Conservation (phyloP, 2,888 invertebrate species). For the Andrena minutula region DNA sequence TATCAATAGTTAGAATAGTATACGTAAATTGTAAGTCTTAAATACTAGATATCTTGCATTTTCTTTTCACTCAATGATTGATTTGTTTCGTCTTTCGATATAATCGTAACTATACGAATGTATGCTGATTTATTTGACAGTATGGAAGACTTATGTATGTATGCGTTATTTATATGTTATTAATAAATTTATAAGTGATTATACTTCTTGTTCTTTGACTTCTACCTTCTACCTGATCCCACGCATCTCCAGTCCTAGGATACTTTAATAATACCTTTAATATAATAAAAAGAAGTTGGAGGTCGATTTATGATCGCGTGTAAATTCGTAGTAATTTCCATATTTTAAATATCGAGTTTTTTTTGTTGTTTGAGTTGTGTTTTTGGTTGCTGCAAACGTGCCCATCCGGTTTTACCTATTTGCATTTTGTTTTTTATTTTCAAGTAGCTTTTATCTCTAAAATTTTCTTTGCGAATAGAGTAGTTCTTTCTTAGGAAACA, state of each 20-base stretch:
- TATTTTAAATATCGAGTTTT: no score
- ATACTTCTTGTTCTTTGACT: background rate
- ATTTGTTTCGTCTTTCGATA: background rate
- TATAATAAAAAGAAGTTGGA: background rate
- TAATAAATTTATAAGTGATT: conserved; percentile 26
- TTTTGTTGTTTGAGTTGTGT: background rate
- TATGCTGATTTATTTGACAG: conserved; percentile 4
- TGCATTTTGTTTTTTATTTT: no score
- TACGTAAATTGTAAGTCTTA: background rate
- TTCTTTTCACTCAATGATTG: background rate
- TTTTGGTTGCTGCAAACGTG: background rate
- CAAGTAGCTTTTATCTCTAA: no score
- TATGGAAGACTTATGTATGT: conserved; percentile 11
- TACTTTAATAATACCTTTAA: background rate
- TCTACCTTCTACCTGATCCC: background rate
- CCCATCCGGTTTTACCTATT: no score
- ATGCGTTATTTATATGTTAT: conserved; percentile 2
- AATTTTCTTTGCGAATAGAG: no score
- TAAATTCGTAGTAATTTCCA: background rate
- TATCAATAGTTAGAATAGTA: background rate
- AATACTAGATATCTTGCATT: background rate
- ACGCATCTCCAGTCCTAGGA: background rate
- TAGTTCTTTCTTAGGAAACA: no score
- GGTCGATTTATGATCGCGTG: background rate
- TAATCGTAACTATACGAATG: background rate